A percentile compares a stretch with the other conserved stretches of the same genome.
phyloP scores from a whole-genome alignment of 2,113 vertebrate species.

The Stigmatopora argus region DNA sequence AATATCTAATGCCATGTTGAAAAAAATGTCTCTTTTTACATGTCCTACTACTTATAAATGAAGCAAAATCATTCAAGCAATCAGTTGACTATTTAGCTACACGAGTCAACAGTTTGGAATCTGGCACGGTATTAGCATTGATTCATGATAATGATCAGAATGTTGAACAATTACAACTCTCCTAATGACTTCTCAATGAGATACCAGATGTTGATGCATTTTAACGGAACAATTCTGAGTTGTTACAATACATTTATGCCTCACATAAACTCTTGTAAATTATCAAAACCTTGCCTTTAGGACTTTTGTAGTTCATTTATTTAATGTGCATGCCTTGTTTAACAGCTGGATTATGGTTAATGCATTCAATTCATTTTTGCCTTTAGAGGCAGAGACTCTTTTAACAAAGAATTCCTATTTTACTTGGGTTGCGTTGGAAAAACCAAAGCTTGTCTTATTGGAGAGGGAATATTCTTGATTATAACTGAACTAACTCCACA shows the following conservation, averaged over 20 bases:
- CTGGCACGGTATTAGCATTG: not conserved
- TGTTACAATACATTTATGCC: slow-evolving; percentile 24
- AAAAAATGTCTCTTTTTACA: no score
- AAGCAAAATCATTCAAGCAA: no score
- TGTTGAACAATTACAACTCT: slow-evolving; percentile 29
- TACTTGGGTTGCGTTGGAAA: not conserved
- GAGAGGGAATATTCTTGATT: not conserved
- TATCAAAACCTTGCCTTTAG: slow-evolving; percentile 29
- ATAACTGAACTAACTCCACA: not conserved
- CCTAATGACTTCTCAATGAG: slow-evolving; percentile 57
- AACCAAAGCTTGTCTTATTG: not conserved
- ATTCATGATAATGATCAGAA: slow-evolving; percentile 34
- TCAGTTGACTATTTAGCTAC: no score
- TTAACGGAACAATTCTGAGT: slow-evolving; percentile 28
- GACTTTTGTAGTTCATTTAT: slow-evolving; percentile 13
- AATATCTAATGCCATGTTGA: no score
- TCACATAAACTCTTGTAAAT: slow-evolving; percentile 30
- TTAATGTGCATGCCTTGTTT: slow-evolving; percentile 27
- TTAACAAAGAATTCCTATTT: not conserved
- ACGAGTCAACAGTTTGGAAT: not conserved
- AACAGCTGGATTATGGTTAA: slow-evolving; percentile 1
- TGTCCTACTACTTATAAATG: no score
- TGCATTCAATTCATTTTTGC: not conserved
- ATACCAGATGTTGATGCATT: slow-evolving; percentile 48
- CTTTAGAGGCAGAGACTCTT: not conserved